These are phyloP conservation scores for Eupithecia inturbata DNA, from an alignment of 2,888 invertebrate species.

Conservation along the genomic window DNA sequence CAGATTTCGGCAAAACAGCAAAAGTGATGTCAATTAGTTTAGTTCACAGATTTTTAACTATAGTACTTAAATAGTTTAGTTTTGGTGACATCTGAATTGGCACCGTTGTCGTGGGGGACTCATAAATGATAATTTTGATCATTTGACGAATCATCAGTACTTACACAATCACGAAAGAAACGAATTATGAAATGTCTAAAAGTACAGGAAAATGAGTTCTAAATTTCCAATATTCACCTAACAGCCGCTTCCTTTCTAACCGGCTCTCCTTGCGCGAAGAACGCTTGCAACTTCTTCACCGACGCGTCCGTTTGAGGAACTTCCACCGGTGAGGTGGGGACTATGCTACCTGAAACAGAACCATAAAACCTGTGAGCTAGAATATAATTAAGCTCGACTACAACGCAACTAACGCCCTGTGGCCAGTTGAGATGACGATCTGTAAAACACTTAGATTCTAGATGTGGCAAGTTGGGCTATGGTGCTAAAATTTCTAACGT, in stretches of 20 bases:
- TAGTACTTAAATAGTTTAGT: too few species aligned
- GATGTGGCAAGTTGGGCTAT: too few species aligned
- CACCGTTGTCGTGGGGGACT: too few species aligned
- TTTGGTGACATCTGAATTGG: too few species aligned
- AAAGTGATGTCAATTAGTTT: too few species aligned
- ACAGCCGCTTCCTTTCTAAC: constrained; percentile 85
- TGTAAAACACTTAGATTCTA: too few species aligned
- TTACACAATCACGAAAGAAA: too few species aligned
- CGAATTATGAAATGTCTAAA: neutral
- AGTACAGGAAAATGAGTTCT: neutral
- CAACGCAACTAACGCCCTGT: neutral
- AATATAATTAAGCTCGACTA: neutral
- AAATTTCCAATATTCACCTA: constrained; percentile 55
- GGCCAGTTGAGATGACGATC: neutral
- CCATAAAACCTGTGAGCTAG: neutral
- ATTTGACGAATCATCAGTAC: too few species aligned
- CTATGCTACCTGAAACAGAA: constrained; percentile 58
- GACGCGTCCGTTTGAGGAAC: constrained; percentile 75
- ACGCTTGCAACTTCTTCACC: constrained; percentile 89
- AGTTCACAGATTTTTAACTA: too few species aligned
- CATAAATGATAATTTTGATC: too few species aligned
- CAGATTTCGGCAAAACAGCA: too few species aligned
- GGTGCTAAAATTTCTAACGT: too few species aligned
- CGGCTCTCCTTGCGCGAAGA: constrained; percentile 88
- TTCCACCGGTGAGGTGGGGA: constrained; percentile 75